Evolutionary conservation across 2,888 invertebrate genomes (phyloP).

Genomic region (Pyrgus malvae): DNA sequence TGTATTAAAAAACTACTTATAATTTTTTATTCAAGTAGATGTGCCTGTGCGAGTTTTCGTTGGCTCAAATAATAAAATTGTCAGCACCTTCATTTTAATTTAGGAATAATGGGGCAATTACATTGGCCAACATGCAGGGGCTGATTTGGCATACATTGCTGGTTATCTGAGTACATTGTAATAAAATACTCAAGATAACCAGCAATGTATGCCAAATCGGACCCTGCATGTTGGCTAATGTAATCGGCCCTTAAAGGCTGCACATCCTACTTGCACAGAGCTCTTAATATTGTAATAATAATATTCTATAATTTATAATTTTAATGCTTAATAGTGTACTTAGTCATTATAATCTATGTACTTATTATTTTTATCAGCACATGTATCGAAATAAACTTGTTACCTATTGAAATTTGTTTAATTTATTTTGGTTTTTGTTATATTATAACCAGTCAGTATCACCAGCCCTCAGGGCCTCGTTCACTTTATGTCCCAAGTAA

Average conservation of each 20-base stretch:
- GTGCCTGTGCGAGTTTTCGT: slow-evolving; percentile 3
- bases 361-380: slow-evolving; percentile 62
- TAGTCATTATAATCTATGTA: slow-evolving; percentile 52
- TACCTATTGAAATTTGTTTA: slow-evolving; percentile 69
- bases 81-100: not conserved
- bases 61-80: not conserved
- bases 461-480: too few relatives aligned
- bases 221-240: too few relatives aligned
- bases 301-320: slow-evolving; percentile 28
- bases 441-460: not conserved
- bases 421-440: slow-evolving; percentile 50
- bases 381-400: slow-evolving; percentile 76
- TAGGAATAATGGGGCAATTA: too few relatives aligned
- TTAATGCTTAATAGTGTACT: slow-evolving; percentile 55
- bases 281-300: not conserved
- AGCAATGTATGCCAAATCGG: too few relatives aligned
- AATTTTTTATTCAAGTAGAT: not conserved
- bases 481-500: too few relatives aligned
- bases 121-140: too few relatives aligned
- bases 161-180: too few relatives aligned
- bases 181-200: too few relatives aligned
- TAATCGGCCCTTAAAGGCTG: not conserved
- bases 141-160: too few relatives aligned
- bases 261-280: slow-evolving; percentile 6
- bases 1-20: slow-evolving; percentile 29